Evolutionary conservation across 2,888 invertebrate species (phyloP), one percentile per base, ranked within the genome.

Genomic region (Drosophila aldrichi): DNA sequence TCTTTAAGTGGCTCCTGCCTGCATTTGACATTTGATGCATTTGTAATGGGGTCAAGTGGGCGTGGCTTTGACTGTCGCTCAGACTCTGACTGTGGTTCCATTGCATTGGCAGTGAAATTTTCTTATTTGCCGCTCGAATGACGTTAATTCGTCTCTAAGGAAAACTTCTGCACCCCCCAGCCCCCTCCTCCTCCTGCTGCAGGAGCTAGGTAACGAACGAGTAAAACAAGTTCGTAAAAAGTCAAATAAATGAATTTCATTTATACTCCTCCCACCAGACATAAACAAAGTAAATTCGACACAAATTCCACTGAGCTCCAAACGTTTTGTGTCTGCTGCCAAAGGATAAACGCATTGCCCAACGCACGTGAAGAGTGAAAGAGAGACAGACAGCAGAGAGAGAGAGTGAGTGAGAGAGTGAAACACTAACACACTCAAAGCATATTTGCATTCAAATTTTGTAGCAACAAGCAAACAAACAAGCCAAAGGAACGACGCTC

Each of bases 361-460:
- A 67, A 79, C 60, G 54, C 74, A 51, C 29, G 44, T 29, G 48
- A 36, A 64, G 60, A 70, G 40, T 43, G 36, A 49, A 10, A 43
- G 25, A 29, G 36, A 61, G 51, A 10, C n/a, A 14, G 36, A 38
- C 36, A 5, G n/a, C n/a, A n/a, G n/a, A n/a, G n/a, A n/a, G n/a
- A n/a, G 10, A 10, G 16, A 29, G 59, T 34, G 38, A 4, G 32
- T n/a, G 38, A 12, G 38, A 34, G 46, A 57, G 40, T 20, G 59
- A 70, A 75, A 60, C 80, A 75, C 59, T 62, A 76, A 69, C 82
- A 77, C 77, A 72, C 71, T 79, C 72, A 85, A 82, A 82, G 86
- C 82, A 85, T 82, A 85, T 82, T 82, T 82, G 82, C 82, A 82
- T 82, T 82, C 79, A 85, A 81, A 81, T 81, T 83, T 81, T 81